These are phyloP conservation scores for Phortica okadai DNA, from an alignment of 2,888 invertebrate species.

Conservation along the genomic window DNA sequence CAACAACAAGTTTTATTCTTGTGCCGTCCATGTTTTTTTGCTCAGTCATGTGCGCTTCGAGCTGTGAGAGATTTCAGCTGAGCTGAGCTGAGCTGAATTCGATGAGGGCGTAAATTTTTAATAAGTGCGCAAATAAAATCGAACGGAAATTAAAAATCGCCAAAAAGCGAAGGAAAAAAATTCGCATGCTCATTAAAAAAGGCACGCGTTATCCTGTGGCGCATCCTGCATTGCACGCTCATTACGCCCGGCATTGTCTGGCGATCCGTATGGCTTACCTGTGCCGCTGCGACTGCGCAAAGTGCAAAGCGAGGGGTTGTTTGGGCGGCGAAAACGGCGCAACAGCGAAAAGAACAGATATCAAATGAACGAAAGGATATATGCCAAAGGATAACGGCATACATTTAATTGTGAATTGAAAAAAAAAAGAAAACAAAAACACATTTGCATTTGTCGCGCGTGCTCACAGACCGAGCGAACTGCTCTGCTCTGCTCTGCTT, in stretches of 20 bases:
- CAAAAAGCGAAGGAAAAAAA: not conserved
- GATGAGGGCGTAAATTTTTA: conserved; percentile 3
- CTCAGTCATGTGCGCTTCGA: not conserved
- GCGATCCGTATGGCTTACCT: conserved; percentile 1
- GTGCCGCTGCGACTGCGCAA: conserved; percentile 16
- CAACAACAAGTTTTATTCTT: not conserved
- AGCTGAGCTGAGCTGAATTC: not conserved
- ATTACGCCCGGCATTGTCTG: not conserved
- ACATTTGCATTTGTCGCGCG: not conserved
- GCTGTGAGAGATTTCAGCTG: not conserved
- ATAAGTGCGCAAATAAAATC: not conserved
- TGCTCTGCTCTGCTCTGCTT: not conserved
- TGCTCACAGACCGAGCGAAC: not conserved
- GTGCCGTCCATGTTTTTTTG: not conserved
- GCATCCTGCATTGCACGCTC: not conserved
- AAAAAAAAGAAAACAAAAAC: not conserved
- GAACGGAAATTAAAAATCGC: conserved; percentile 9
- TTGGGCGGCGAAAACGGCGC: not conserved
- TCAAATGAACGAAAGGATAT: not conserved
- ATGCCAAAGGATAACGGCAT: not conserved
- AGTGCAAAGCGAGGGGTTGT: not conserved
- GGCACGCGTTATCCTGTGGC: not conserved
- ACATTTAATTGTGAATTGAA: not conserved
- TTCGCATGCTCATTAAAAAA: not conserved
- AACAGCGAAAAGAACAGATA: conserved; percentile 10